A percentile compares a stretch with the other conserved stretches of the same genome.
These are phyloP conservation scores for Sebastiscus tertius DNA, from an alignment of 2,797 vertebrate genomes.

Conservation along the genomic window DNA sequence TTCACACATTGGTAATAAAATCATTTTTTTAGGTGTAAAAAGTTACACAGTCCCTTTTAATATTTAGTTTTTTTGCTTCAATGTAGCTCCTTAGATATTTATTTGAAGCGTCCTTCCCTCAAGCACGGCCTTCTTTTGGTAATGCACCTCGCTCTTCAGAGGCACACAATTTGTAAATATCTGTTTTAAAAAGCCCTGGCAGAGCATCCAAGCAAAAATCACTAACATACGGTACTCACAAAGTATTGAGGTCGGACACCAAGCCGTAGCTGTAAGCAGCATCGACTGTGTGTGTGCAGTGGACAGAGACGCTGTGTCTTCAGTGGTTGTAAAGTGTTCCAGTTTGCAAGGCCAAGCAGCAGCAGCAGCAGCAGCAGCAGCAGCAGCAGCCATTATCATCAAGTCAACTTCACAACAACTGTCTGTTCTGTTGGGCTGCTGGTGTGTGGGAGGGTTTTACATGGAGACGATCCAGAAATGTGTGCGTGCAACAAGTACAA, in stretches of 20 bases:
- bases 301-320: neutral
- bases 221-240: neutral
- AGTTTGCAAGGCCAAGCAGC: conserved; percentile 10
- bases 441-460: conserved; percentile 56
- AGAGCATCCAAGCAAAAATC: neutral
- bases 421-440: conserved; percentile 35
- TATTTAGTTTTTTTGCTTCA: neutral
- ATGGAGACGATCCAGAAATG: conserved; percentile 14
- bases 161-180: neutral
- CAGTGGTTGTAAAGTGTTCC: conserved; percentile 8
- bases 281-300: neutral
- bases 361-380: neutral
- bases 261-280: neutral
- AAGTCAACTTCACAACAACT: conserved; percentile 29
- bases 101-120: neutral
- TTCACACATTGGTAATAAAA: too few relatives aligned
- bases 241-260: neutral
- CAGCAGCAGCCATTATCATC: conserved; percentile 29
- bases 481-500: conserved; percentile 29
- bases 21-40: too few relatives aligned
- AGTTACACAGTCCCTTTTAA: neutral
- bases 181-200: neutral
- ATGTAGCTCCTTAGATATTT: neutral
- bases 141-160: neutral
- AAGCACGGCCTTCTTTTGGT: too few relatives aligned